Conservation (phyloP, 2,797 vertebrate species). For the Tauraco hartlaubi region DNA sequence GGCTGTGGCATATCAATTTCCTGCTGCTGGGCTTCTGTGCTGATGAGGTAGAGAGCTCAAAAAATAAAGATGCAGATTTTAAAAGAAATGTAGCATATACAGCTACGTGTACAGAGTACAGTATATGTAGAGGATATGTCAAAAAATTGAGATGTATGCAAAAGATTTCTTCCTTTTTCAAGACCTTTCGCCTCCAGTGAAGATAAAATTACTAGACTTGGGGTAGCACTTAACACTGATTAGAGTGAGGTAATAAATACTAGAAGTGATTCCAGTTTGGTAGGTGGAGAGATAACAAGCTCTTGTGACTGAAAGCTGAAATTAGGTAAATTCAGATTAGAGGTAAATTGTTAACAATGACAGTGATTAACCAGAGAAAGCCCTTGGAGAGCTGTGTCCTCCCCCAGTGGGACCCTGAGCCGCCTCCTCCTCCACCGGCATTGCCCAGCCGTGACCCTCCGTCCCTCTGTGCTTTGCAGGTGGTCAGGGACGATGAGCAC, state of each 20-base stretch:
- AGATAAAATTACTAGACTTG: neutral
- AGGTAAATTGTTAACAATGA: neutral
- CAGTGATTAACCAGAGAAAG: neutral
- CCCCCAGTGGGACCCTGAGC: neutral
- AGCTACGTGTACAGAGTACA: too few species aligned
- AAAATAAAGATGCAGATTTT: neutral
- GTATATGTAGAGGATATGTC: neutral
- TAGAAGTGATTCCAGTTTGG: neutral
- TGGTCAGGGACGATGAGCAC: neutral
- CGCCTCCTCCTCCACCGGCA: neutral
- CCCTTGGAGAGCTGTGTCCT: neutral
- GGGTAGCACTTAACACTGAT: neutral
- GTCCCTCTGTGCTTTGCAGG: neutral
- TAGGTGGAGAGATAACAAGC: neutral
- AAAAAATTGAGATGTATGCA: neutral
- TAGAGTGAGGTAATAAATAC: neutral
- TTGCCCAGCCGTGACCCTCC: neutral
- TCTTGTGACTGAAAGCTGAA: neutral
- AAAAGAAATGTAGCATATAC: neutral
- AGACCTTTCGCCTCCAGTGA: neutral
- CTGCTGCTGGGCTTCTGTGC: neutral
- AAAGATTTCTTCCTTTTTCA: neutral
- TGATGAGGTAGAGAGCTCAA: neutral
- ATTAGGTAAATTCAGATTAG: neutral
- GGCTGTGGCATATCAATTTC: neutral